A percentile compares a stretch with the other conserved stretches of the same genome.
Conservation (phyloP, 2,113 vertebrate species). For the Ptilorrhoa leucosticta region DNA sequence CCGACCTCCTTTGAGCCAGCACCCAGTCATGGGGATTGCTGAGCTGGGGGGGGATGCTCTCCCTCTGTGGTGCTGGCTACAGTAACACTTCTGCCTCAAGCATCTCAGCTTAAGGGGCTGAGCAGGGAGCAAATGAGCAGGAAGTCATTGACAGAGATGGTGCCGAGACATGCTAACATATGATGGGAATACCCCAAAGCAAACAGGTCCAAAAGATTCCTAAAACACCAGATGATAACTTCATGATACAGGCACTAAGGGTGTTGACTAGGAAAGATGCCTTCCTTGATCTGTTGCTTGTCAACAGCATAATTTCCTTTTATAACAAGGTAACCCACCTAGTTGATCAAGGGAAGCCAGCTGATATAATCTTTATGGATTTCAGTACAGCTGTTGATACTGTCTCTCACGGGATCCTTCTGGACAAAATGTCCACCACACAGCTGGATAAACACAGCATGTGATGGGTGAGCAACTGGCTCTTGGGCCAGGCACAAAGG, state of each 20-base stretch:
- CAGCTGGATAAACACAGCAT: not conserved
- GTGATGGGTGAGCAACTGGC: not conserved
- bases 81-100: not conserved
- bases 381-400: not conserved
- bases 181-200: not conserved
- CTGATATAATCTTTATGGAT: not conserved
- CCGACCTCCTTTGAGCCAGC: not conserved
- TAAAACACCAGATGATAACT: not conserved
- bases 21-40: not conserved
- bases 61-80: rapidly evolving
- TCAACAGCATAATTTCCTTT: not conserved
- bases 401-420: not conserved
- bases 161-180: not conserved
- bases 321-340: not conserved
- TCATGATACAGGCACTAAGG: not conserved
- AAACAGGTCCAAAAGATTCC: not conserved
- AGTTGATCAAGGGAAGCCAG: not conserved
- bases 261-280: not conserved
- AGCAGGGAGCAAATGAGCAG: not conserved
- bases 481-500: rapidly evolving
- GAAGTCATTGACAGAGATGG: not conserved
- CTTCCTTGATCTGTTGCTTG: not conserved
- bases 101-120: not conserved
- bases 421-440: not conserved
- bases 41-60: not conserved